A percentile compares a stretch with the other conserved stretches of the same genome.
These are phyloP conservation scores for Cottus gobio DNA, from an alignment of 2,113 vertebrate genomes.

Conservation along the genomic window DNA sequence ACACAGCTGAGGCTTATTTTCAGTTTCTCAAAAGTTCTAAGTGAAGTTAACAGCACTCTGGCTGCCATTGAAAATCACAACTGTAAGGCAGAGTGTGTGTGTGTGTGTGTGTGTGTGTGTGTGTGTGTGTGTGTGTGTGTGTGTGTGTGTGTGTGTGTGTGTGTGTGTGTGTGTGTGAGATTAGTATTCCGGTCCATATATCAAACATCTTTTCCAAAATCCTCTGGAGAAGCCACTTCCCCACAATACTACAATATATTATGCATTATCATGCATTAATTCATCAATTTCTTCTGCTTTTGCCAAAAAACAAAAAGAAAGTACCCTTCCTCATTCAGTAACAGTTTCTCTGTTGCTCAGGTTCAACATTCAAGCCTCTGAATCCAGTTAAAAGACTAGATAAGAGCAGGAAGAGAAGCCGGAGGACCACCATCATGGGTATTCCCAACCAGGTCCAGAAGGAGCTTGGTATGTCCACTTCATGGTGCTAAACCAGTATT, in stretches of 20 bases:
- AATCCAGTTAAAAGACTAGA: slow-evolving; percentile 87
- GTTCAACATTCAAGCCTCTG: slow-evolving; percentile 95
- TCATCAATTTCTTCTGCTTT: neutral
- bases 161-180: slow-evolving; percentile 17
- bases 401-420: slow-evolving; percentile 83
- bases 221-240: neutral
- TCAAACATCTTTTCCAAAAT: slow-evolving; percentile 14
- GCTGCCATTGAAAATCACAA: slow-evolving; percentile 46
- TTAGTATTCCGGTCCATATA: slow-evolving; percentile 53
- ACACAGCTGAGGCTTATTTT: slow-evolving; percentile 43
- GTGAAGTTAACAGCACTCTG: slow-evolving; percentile 33
- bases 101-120: slow-evolving; percentile 12
- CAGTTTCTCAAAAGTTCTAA: slow-evolving; percentile 37
- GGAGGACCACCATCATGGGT: slow-evolving; percentile 95
- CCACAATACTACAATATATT: neutral
- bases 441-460: slow-evolving; percentile 95
- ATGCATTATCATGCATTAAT: slow-evolving; percentile 4
- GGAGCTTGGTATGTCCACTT: slow-evolving; percentile 88
- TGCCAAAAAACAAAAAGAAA: neutral
- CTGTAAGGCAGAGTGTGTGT: slow-evolving; percentile 38
- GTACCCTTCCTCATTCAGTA: neutral
- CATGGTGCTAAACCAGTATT: neutral
- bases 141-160: slow-evolving; percentile 15
- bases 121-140: slow-evolving; percentile 16
- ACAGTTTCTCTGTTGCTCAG: slow-evolving; percentile 67